phyloP scores from a whole-genome alignment of 2,797 vertebrate species.

The Aphelocoma californica region DNA sequence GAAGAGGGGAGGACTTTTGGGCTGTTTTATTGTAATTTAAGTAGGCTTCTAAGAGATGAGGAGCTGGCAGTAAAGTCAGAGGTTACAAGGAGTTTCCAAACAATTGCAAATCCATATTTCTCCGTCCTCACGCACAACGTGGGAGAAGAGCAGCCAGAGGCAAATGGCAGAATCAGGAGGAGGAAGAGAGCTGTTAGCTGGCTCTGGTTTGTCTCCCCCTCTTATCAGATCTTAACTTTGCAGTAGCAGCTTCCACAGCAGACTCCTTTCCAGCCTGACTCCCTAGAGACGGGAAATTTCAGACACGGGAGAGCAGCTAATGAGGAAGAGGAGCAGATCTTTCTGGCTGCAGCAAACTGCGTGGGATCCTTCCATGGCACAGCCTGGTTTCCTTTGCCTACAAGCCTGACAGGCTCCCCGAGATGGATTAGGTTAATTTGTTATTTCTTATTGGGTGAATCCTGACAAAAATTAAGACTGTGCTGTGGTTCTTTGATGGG shows the following conservation, averaged over 20 bases:
- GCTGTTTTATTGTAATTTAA: conserved; percentile 49
- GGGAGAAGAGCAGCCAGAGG: conserved; percentile 1
- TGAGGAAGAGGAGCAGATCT: neutral
- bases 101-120: neutral
- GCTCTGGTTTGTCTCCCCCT: conserved; percentile 41
- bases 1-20: neutral
- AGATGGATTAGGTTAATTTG: neutral
- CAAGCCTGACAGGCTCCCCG: rapidly evolving
- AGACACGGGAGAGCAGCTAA: neutral
- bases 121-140: neutral
- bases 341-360: neutral
- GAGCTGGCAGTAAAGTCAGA: neutral
- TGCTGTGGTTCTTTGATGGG: neutral
- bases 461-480: neutral
- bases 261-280: neutral
- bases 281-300: neutral
- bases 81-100: neutral
- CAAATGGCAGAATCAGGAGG: conserved; percentile 25
- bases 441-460: neutral
- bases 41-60: neutral
- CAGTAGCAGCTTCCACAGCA: conserved; percentile 23
- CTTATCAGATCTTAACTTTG: conserved; percentile 12
- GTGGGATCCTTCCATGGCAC: neutral
- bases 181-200: neutral
- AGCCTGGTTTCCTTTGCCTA: neutral